Evolutionary conservation across 1,140 invertebrate species (phyloP).

Genomic region (Heliconius himera): DNA sequence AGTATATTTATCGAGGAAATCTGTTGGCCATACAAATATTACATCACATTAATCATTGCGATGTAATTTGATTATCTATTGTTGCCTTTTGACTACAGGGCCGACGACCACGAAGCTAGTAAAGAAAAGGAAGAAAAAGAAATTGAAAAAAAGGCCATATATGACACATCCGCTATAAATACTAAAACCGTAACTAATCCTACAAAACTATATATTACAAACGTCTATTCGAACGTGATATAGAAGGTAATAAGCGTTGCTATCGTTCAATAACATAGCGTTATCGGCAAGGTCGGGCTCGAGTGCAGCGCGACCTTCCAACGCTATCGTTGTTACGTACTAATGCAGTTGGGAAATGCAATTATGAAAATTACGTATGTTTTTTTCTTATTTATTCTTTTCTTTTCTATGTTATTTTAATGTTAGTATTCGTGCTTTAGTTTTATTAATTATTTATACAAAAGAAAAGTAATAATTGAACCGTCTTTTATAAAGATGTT

Average conservation of each 20-base stretch:
- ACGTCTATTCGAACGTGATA: not conserved
- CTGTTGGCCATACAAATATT: no score
- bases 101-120: no score
- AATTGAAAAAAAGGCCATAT: not conserved
- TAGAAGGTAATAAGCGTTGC: not conserved
- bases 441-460: no score
- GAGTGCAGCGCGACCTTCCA: slow-evolving; percentile 5
- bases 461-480: no score
- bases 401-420: no score
- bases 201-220: not conserved
- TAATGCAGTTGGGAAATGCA: not conserved
- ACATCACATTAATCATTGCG: no score
- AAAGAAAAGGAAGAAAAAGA: no score
- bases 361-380: not conserved
- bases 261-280: not conserved
- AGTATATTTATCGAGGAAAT: no score
- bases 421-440: no score
- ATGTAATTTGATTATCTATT: no score
- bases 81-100: no score
- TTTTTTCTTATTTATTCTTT: not conserved
- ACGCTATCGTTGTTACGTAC: not conserved
- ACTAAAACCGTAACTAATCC: not conserved
- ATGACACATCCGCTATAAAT: not conserved
- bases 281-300: not conserved
- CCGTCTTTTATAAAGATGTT: no score